Percentiles rank a stretch among this genome's conserved stretches.
Conservation (phyloP, 2,797 vertebrate species). For the Myotis myotis region DNA sequence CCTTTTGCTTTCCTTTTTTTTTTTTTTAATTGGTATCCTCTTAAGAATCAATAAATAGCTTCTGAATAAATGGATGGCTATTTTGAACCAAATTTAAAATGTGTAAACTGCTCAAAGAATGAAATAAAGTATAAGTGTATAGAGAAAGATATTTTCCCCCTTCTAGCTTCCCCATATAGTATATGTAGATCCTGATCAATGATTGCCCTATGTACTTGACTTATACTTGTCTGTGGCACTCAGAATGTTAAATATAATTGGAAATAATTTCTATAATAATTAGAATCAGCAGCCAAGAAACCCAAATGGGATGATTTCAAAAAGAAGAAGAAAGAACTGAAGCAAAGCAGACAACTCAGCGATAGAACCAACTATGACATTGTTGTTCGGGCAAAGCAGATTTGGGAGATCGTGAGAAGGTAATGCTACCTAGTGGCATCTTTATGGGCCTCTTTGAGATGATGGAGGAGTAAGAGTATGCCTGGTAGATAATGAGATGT, state of each 20-base stretch:
- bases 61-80: background rate
- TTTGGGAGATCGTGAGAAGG: conserved; percentile 91
- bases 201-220: background rate
- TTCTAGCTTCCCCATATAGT: background rate
- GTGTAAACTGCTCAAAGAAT: background rate
- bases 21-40: background rate
- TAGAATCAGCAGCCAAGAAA: conserved; percentile 87
- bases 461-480: background rate
- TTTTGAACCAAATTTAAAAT: background rate
- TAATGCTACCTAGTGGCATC: conserved; percentile 63
- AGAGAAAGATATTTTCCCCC: background rate
- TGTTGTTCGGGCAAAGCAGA: conserved; percentile 88
- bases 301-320: conserved; percentile 90
- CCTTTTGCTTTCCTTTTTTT: background rate
- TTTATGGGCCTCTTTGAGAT: background rate
- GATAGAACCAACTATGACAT: conserved; percentile 88
- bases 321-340: conserved; percentile 89
- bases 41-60: background rate
- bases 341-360: conserved; percentile 87
- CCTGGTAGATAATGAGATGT: background rate
- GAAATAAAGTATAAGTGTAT: background rate
- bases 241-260: conserved; percentile 2
- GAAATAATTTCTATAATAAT: conserved; percentile 63
- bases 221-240: background rate
- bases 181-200: background rate